Percentiles rank a stretch among this genome's conserved stretches.
Evolutionary conservation across 2,113 vertebrate genomes (phyloP).

Genomic region (Coracopsis vasa): DNA sequence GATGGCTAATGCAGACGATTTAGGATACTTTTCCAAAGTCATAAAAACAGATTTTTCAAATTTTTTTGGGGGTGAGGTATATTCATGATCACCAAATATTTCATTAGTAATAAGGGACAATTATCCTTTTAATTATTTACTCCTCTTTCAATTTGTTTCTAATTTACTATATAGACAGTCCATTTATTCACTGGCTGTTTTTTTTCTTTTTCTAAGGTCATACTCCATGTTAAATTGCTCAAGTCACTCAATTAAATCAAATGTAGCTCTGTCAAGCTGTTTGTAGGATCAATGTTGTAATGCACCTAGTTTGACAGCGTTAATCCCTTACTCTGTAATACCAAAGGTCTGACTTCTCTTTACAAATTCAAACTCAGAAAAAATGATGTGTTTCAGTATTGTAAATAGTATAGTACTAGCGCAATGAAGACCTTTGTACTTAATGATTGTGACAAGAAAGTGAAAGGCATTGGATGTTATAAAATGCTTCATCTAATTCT

Average conservation of each 20-base stretch:
- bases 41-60: accelerated
- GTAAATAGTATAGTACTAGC: neutral
- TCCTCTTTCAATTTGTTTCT: neutral
- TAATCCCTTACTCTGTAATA: neutral
- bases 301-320: neutral
- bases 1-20: neutral
- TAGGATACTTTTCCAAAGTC: neutral
- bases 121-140: neutral
- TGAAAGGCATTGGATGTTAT: neutral
- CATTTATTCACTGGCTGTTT: neutral
- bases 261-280: neutral
- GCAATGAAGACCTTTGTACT: neutral
- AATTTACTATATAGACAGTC: neutral
- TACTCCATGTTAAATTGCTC: neutral
- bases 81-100: neutral
- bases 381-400: neutral
- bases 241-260: constrained; percentile 11
- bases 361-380: neutral
- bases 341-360: neutral
- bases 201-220: neutral
- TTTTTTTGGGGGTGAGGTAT: neutral
- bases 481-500: neutral
- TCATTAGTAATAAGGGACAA: neutral
- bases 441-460: neutral
- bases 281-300: neutral